Conservation (phyloP, 2,797 vertebrate genomes). For the Microctenopoma lineatum region DNA sequence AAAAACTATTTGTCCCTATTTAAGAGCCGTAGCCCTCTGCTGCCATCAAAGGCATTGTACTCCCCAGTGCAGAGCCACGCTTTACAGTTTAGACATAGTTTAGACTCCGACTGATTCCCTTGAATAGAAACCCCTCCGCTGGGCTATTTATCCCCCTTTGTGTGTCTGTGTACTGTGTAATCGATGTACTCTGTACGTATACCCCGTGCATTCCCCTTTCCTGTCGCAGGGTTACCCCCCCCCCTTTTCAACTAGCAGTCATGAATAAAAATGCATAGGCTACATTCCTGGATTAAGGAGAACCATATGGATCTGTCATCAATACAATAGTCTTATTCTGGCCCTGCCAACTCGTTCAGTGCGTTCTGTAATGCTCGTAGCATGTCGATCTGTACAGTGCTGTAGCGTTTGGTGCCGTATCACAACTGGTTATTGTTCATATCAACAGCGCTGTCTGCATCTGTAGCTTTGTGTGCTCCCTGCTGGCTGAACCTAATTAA, state of each 20-base stretch:
- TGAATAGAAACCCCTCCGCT: constrained; percentile 61
- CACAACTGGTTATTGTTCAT: constrained; percentile 12
- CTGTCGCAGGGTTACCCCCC: constrained; percentile 9
- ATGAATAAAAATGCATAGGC: constrained; percentile 53
- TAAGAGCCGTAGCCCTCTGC: constrained; percentile 43
- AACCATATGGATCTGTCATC: constrained; percentile 47
- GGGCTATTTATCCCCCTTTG: constrained; percentile 41
- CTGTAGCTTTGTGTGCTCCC: constrained; percentile 25
- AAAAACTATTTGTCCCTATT: constrained; percentile 22
- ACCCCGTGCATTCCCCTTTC: constrained; percentile 28
- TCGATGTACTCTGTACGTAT: constrained; percentile 35
- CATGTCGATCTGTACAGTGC: neutral
- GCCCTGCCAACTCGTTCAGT: constrained; percentile 29
- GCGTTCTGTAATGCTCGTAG: neutral
- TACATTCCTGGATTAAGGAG: constrained; percentile 48
- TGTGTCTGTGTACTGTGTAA: constrained; percentile 24
- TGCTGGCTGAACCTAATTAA: constrained; percentile 41
- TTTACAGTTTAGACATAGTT: constrained; percentile 66
- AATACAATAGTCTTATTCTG: constrained; percentile 53
- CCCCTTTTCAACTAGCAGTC: constrained; percentile 44
- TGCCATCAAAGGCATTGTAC: constrained; percentile 64
- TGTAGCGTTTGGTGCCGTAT: neutral
- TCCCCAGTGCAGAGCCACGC: constrained; percentile 52
- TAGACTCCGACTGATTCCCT: constrained; percentile 59
- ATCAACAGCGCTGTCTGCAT: constrained; percentile 21